Conservation (phyloP, 2,888 invertebrate species). For the Lymantria monacha region DNA sequence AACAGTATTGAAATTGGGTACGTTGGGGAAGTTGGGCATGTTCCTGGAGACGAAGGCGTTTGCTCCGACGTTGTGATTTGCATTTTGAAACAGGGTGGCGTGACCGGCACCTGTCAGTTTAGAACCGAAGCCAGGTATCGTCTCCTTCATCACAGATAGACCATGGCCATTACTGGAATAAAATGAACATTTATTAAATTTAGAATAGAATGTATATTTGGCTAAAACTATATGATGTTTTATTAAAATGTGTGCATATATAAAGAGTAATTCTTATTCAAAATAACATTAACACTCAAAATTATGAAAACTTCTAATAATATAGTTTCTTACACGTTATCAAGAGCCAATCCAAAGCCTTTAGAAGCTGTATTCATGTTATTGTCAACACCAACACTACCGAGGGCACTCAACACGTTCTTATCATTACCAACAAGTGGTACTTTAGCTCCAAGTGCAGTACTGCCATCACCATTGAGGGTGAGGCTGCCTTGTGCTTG, state of each 20-base stretch:
- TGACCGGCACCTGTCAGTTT: constrained; percentile 43
- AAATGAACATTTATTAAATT: neutral
- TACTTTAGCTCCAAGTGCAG: constrained; percentile 14
- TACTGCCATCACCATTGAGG: constrained; percentile 19
- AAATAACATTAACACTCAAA: too few species aligned
- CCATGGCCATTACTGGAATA: constrained; percentile 50
- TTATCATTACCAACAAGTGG: constrained; percentile 23
- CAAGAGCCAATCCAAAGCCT: constrained; percentile 14
- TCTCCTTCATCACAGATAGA: constrained; percentile 20
- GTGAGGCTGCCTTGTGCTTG: constrained; percentile 11
- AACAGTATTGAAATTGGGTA: constrained; percentile 56
- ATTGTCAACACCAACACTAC: constrained; percentile 5
- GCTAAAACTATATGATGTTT: too few species aligned
- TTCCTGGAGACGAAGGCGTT: constrained; percentile 53
- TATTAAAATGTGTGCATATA: too few species aligned
- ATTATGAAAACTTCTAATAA: too few species aligned
- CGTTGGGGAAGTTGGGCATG: constrained; percentile 42
- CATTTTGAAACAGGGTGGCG: constrained; percentile 42
- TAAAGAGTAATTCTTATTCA: too few species aligned
- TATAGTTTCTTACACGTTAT: constrained; percentile 17
- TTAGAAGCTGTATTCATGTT: constrained; percentile 5
- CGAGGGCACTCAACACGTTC: constrained; percentile 22
- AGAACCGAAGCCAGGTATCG: constrained; percentile 44
- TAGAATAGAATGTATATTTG: too few species aligned
- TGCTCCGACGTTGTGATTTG: constrained; percentile 45